Base-by-base conservation (phyloP, 2,797 vertebrate species). In the Enteromius unitaeniatus region DNA sequence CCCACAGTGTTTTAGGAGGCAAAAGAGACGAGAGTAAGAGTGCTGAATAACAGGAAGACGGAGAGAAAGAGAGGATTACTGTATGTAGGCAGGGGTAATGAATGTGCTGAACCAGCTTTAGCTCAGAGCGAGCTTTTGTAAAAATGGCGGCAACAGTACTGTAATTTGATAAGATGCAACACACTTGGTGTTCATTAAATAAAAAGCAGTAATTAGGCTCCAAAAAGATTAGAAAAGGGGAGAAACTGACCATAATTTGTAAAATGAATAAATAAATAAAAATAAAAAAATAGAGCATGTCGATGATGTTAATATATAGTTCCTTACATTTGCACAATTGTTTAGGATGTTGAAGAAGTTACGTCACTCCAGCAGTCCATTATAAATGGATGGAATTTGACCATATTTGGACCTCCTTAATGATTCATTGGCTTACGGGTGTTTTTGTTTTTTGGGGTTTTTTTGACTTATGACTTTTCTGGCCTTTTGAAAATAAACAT, bases 1-100 rank as follows among this genome's bases (percentile, higher is more conserved):
- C 85, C 87, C 82, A 88, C 83, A 72, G 82, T 84, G 82, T 26
- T 37, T 72, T 81, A 72, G 85, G 77, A 83, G 49, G 78, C 21
- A 21, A 6, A 49, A 72, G 60, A 73, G 47, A 51, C n/a, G 40
- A 79, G 78, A 70, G 47, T 65, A 65, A 69, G 68, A 82, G 37
- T 80, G 62, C 82, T 84, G 79, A 84, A 79, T 69, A 82, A 86
- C 64, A 58, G 31, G 60, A 9, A 40, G 45, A 45, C 37, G 6
- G 49, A 78, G 42, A 58, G 82, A 74, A 60, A 72, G 21, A 62
- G 60, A 68, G 70, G 58, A 68, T 72, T 74, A 74, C 37, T 79
- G 76, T 26, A 42, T 53, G 49, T 74, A 78, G 65, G 40, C 42
- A 49, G 60, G 49, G 34, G 10, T 51, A 68, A 78, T 84, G 53